phyloP scores from a whole-genome alignment of 1,140 invertebrate species.

The Oedothorax gibbosus region DNA sequence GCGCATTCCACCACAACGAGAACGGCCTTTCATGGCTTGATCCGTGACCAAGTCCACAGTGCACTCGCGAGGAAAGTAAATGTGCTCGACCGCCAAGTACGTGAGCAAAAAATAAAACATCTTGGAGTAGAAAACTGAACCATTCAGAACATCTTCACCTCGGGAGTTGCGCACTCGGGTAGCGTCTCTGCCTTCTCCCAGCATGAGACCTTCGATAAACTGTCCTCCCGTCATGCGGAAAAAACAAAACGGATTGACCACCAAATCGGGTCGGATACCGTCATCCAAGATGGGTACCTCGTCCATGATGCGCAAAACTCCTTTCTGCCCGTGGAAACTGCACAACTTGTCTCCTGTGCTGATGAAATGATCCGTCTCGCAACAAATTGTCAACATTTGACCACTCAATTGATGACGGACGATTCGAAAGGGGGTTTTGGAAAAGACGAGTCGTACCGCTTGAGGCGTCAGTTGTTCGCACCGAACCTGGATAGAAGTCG shows the following conservation, averaged over 20 bases:
- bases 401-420: neutral
- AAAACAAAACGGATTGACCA: conserved; percentile 30
- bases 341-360: too few relatives aligned
- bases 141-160: neutral
- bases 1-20: conserved; percentile 16
- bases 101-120: conserved; percentile 11
- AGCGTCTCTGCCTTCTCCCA: neutral
- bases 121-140: conserved; percentile 5
- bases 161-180: neutral
- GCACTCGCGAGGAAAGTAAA: neutral
- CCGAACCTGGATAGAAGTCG: conserved; percentile 10
- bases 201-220: conserved; percentile 2
- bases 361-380: neutral
- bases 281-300: neutral
- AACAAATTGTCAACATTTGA: neutral
- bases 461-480: too few relatives aligned
- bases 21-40: conserved; percentile 32
- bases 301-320: neutral
- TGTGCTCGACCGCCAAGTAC: conserved; percentile 7
- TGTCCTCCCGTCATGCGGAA: conserved; percentile 28
- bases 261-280: neutral
- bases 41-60: neutral
- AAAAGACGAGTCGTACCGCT: neutral
- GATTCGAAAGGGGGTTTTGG: conserved; percentile 20
- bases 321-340: conserved; percentile 43